phyloP scores from a whole-genome alignment of 1,140 invertebrate genomes.

The Hylaeus volcanicus region DNA sequence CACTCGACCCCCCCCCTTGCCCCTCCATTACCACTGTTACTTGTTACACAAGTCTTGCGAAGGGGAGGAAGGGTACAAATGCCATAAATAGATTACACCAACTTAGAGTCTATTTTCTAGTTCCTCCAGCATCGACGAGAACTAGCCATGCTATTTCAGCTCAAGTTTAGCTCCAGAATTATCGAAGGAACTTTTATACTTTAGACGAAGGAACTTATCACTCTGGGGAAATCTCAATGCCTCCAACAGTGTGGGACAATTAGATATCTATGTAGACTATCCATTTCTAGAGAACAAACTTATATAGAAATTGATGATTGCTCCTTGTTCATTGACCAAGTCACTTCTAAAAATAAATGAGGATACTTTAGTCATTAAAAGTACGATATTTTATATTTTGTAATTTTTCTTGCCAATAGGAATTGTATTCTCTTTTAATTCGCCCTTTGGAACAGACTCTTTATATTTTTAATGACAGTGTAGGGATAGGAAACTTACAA shows the following conservation, averaged over 20 bases:
- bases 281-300: background rate
- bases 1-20: background rate
- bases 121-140: conserved; percentile 6
- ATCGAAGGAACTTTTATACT: conserved; percentile 52
- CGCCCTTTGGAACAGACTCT: too few relatives aligned
- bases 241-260: conserved; percentile 49
- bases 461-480: too few relatives aligned
- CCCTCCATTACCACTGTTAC: background rate
- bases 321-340: too few relatives aligned
- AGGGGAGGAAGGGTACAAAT: conserved; percentile 5
- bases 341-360: too few relatives aligned
- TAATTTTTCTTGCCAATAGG: too few relatives aligned
- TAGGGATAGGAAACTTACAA: too few relatives aligned
- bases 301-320: background rate
- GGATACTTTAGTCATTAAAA: too few relatives aligned
- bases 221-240: conserved; percentile 56
- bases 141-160: conserved; percentile 13
- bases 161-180: conserved; percentile 43
- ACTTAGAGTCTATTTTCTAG: conserved; percentile 22
- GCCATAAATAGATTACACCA: conserved; percentile 54
- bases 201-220: conserved; percentile 42
- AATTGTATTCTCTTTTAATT: too few relatives aligned
- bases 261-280: conserved; percentile 26
- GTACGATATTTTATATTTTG: too few relatives aligned
- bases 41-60: background rate